phyloP scores from a whole-genome alignment of 1,140 invertebrate species.

The Drosophila mayri region DNA sequence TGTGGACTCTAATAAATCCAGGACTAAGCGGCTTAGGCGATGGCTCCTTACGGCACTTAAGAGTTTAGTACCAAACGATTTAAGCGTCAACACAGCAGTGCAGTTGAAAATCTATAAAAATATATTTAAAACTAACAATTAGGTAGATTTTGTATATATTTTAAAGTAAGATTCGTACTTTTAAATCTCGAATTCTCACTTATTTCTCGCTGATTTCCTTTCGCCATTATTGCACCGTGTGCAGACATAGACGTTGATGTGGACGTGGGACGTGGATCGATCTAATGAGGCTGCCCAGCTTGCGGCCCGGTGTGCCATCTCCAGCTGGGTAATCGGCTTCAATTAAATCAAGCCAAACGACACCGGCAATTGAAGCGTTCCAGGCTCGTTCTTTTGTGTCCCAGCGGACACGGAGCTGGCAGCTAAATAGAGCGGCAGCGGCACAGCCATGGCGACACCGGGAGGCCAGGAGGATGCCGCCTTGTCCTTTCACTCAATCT shows the following conservation, averaged over 20 bases:
- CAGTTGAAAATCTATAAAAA: conserved; percentile 3
- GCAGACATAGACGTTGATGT: neutral
- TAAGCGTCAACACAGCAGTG: conserved; percentile 12
- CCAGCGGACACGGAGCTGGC: conserved; percentile 23
- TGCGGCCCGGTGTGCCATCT: conserved; percentile 40
- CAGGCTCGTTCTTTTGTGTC: conserved; percentile 57
- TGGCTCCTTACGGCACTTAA: conserved; percentile 41
- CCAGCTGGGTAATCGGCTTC: conserved; percentile 79
- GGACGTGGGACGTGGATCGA: conserved; percentile 34
- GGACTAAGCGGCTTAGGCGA: conserved; percentile 61
- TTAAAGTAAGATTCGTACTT: neutral
- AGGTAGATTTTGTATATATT: neutral
- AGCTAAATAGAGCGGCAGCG: conserved; percentile 23
- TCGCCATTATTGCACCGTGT: neutral
- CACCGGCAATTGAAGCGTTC: conserved; percentile 70
- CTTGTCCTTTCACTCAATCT: conserved; percentile 59
- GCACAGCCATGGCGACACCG: conserved; percentile 33
- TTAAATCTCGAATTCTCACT: neutral
- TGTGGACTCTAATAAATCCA: conserved; percentile 53
- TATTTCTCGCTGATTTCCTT: neutral
- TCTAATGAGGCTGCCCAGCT: conserved; percentile 70
- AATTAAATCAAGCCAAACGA: conserved; percentile 77
- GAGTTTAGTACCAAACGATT: conserved; percentile 63
- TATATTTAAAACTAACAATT: neutral
- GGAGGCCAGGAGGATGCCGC: conserved; percentile 11